Conservation (phyloP, 2,888 invertebrate genomes). For the Agonopterix heracliana region DNA sequence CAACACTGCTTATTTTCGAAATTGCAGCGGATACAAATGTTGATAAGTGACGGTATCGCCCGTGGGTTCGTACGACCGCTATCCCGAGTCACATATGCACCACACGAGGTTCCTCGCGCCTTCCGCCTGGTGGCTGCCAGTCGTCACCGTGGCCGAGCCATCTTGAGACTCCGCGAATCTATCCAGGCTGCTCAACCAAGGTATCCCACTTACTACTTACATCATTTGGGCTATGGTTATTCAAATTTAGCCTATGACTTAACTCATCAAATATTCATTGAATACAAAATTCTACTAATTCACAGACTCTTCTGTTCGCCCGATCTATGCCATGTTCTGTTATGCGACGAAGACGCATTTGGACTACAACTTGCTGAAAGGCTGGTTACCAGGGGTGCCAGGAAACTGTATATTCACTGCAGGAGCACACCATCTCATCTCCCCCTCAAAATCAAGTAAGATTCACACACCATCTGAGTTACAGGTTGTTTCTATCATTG, state of each 20-base stretch:
- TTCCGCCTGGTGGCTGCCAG: conserved; percentile 37
- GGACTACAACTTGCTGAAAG: conserved; percentile 31
- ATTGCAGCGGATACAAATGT: conserved; percentile 27
- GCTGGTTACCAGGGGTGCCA: conserved; percentile 36
- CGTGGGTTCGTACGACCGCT: conserved; percentile 46
- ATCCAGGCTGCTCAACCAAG: conserved; percentile 15
- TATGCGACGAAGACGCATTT: conserved; percentile 29
- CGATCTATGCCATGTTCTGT: conserved; percentile 27
- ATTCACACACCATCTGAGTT: neutral
- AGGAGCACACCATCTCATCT: conserved; percentile 9
- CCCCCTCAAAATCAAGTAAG: conserved; percentile 5
- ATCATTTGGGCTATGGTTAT: too few relatives aligned
- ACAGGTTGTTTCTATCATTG: too few relatives aligned
- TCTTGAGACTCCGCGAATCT: conserved; percentile 27
- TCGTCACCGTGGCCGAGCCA: conserved; percentile 40
- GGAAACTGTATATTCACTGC: conserved; percentile 27
- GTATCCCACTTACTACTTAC: too few relatives aligned
- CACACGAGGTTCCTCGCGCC: conserved; percentile 34
- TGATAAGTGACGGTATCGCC: conserved; percentile 41
- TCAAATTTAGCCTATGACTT: too few relatives aligned
- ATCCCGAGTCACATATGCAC: conserved; percentile 32
- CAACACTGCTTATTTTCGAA: too few relatives aligned
- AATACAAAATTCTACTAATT: neutral
- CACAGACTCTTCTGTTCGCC: conserved; percentile 27
- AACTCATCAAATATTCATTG: too few relatives aligned